Conservation (phyloP, 92 coral and sea anemone genomes). For the Actinernus sp. region DNA sequence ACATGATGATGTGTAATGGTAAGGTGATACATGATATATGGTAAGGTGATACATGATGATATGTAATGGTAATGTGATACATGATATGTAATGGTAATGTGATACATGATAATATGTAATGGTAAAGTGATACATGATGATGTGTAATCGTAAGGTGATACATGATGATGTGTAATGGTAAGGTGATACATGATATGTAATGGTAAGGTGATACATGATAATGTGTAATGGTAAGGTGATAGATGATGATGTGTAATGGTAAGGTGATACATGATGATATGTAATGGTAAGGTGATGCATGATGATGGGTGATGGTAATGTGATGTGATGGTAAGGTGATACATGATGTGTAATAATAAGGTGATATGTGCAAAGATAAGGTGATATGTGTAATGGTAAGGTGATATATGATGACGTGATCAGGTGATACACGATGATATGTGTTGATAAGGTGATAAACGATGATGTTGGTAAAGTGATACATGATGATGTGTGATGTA, state of each 20-base stretch:
- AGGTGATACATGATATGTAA: background rate
- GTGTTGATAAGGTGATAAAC: too few relatives aligned
- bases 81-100: background rate
- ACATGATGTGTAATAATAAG: background rate
- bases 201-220: background rate
- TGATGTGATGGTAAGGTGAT: background rate
- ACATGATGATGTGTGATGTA: too few relatives aligned
- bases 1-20: background rate
- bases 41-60: background rate
- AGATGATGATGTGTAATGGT: background rate
- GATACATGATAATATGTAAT: background rate
- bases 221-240: background rate
- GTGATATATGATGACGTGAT: background rate
- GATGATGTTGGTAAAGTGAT: too few relatives aligned
- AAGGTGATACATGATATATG: background rate
- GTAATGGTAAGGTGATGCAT: background rate
- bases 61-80: background rate
- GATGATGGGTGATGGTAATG: background rate
- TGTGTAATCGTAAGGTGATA: background rate
- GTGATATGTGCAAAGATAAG: background rate
- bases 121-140: background rate
- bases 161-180: background rate
- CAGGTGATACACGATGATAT: background rate
- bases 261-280: background rate
- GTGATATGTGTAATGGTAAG: background rate